Percentiles rank a stretch among this genome's conserved stretches.
Conservation (phyloP, 2,888 invertebrate species). For the Chaetogeoica ovagalla region DNA sequence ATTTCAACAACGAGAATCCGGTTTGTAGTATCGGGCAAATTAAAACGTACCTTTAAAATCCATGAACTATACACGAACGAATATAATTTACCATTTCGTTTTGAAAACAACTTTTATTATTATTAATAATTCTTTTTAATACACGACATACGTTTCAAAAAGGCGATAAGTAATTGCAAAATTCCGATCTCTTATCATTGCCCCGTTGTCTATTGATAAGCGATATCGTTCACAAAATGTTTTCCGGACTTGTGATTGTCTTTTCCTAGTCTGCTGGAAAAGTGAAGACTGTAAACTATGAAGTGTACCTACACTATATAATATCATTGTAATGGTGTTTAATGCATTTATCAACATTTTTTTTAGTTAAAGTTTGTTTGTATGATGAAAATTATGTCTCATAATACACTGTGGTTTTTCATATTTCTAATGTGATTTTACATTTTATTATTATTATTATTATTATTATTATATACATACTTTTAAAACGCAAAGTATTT, state of each 20-base stretch:
- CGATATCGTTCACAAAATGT: background rate
- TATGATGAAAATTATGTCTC: background rate
- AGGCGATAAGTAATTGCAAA: background rate
- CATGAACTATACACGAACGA: conserved; percentile 18
- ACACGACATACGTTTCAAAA: background rate
- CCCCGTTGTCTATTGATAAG: conserved; percentile 27
- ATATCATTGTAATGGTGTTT: background rate
- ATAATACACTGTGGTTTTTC: background rate
- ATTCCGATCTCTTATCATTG: conserved; percentile 9
- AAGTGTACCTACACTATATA: background rate
- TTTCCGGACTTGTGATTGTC: no score
- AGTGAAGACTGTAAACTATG: no score
- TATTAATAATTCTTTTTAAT: background rate
- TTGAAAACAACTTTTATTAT: background rate
- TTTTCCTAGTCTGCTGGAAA: no score
- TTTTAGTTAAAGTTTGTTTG: background rate
- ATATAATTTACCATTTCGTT: conserved; percentile 8
- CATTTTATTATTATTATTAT: background rate
- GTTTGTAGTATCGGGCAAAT: background rate
- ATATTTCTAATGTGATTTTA: background rate
- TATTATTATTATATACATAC: no score
- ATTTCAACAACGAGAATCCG: background rate
- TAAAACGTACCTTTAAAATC: conserved; percentile 24
- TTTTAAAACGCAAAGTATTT: background rate
- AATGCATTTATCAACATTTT: background rate